phyloP scores from a whole-genome alignment of 2,113 vertebrate species.

The Agapornis roseicollis region DNA sequence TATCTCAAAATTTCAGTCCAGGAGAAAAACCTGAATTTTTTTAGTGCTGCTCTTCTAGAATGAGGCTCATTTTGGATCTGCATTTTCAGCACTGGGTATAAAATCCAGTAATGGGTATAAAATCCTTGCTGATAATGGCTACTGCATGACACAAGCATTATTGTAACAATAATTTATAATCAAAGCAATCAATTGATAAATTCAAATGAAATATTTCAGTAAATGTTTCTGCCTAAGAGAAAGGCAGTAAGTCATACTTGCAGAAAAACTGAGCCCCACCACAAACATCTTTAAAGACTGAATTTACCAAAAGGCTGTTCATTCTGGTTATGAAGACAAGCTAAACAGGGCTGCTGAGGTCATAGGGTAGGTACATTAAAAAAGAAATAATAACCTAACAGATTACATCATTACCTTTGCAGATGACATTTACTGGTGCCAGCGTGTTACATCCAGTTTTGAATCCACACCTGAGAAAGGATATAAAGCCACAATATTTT shows the following conservation, averaged over 20 bases:
- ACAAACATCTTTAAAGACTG: background rate
- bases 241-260: background rate
- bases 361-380: background rate
- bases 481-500: background rate
- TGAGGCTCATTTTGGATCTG: background rate
- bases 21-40: background rate
- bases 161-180: background rate
- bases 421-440: background rate
- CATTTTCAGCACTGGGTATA: background rate
- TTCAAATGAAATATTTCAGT: background rate
- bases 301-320: background rate
- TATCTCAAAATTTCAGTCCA: background rate
- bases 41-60: background rate
- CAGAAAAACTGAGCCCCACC: background rate
- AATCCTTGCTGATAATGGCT: background rate
- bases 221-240: background rate
- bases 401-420: background rate
- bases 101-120: background rate
- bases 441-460: background rate
- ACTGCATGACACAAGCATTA: background rate
- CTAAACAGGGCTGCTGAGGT: background rate
- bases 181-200: background rate
- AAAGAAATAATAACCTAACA: background rate
- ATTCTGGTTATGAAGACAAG: background rate
- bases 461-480: background rate